Evolutionary conservation across 1,140 invertebrate genomes (phyloP).

Genomic region (Drosophila bifasciata): DNA sequence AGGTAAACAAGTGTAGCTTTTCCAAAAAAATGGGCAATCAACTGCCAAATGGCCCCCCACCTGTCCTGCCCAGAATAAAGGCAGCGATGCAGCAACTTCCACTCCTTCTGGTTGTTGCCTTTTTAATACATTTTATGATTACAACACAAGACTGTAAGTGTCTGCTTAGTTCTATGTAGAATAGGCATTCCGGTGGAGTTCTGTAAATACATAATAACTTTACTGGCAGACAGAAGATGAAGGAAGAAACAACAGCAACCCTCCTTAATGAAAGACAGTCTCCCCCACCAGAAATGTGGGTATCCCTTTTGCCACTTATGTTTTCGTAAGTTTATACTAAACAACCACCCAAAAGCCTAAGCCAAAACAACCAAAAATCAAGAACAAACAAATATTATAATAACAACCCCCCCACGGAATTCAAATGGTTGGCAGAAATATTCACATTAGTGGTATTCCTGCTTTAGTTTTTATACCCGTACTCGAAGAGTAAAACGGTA

Average conservation of each 20-base stretch:
- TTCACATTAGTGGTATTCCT: slow-evolving; percentile 38
- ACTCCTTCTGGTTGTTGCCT: slow-evolving; percentile 68
- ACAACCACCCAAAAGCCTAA: slow-evolving; percentile 54
- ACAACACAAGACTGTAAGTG: slow-evolving; percentile 75
- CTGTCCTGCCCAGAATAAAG: slow-evolving; percentile 40
- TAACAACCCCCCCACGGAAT: slow-evolving; percentile 40
- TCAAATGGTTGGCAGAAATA: slow-evolving; percentile 14
- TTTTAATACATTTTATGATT: slow-evolving; percentile 81
- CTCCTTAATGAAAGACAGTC: slow-evolving; percentile 57
- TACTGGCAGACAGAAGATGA: slow-evolving; percentile 21
- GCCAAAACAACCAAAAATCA: slow-evolving; percentile 27
- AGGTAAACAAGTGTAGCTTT: slow-evolving; percentile 74
- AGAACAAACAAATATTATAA: slow-evolving; percentile 47
- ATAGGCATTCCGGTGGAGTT: slow-evolving; percentile 7
- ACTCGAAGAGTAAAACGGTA: no score
- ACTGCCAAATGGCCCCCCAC: slow-evolving; percentile 73
- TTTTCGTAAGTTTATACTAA: slow-evolving; percentile 72
- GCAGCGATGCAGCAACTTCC: slow-evolving; percentile 12
- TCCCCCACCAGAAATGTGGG: slow-evolving; percentile 8
- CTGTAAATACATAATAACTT: slow-evolving; percentile 74
- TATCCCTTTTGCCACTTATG: slow-evolving; percentile 70
- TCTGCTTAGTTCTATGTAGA: slow-evolving; percentile 42
- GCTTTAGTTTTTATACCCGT: no score
- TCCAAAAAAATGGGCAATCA: slow-evolving; percentile 79
- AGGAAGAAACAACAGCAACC: slow-evolving; percentile 15